Evolutionary conservation across 2,888 invertebrate species (phyloP).

Genomic region (Ormyrus rosae): DNA sequence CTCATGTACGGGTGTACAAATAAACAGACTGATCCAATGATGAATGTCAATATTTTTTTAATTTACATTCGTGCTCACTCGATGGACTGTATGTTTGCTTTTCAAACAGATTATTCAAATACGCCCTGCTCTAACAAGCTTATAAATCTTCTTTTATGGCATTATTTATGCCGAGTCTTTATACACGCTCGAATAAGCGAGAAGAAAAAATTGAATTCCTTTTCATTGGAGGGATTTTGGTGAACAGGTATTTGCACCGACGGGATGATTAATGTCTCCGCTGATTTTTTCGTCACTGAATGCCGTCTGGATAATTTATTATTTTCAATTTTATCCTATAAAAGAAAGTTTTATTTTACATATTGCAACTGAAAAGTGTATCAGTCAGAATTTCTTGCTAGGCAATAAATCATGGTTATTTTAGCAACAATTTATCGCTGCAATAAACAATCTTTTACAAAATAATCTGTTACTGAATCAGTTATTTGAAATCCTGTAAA

Average conservation of each 20-base stretch:
- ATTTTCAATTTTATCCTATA: conserved; percentile 59
- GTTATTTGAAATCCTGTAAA: no score
- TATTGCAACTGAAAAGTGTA: no score
- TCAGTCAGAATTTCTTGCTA: no score
- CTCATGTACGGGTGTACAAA: not conserved
- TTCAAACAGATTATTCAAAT: conserved; percentile 21
- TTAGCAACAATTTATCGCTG: no score
- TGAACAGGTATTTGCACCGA: conserved; percentile 3
- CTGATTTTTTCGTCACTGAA: conserved; percentile 40
- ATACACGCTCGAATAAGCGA: not conserved
- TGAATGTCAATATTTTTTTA: conserved; percentile 20
- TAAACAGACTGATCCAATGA: conserved; percentile 5
- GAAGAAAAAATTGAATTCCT: conserved; percentile 8
- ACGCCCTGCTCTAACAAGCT: conserved; percentile 9
- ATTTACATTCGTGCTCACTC: not conserved
- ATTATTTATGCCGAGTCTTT: conserved; percentile 5
- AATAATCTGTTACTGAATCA: not conserved
- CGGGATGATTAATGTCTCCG: conserved; percentile 25
- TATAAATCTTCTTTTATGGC: conserved; percentile 7
- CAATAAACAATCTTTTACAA: no score
- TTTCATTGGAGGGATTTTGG: conserved; percentile 4
- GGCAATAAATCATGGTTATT: no score
- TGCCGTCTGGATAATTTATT: conserved; percentile 61
- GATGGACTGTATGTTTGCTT: not conserved
- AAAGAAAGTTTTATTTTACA: no score